Base-by-base conservation (phyloP, 1,140 invertebrate genomes). In the Drosophila malerkotliana region DNA sequence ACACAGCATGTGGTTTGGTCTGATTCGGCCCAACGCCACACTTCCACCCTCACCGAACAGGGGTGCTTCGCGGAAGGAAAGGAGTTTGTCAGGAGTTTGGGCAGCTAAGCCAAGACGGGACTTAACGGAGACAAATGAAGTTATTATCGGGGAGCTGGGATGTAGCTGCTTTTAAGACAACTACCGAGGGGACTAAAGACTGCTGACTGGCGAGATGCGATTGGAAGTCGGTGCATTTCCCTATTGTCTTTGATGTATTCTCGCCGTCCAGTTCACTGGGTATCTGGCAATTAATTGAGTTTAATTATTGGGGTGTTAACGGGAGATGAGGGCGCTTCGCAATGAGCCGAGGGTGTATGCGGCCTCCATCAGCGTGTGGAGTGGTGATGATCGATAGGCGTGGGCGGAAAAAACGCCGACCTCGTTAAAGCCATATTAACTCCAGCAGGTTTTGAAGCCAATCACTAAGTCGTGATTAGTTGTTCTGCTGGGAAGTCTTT, bases 111-210 rank as follows among this genome's bases (percentile, higher is more conserved):
- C 69, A 58, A 21, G 51, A 54, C 55, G 10, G 52, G 72, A 77
- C 79, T 88, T 79, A 88, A 77, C 75, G 72, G 75, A 88, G 83
- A 88, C 83, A 88, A 88, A 88, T 88, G 79, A 83, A 88, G 83
- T 83, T 88, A 78, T 88, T 88, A 77, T 71, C 79, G 59, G 67
- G 51, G 7, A 44, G 41, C 39, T 72, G 49, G 30, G n/a, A 37
- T 37, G 9, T 37, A 10, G 34, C 41, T 18, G 12, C 34, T 37
- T 63, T 51, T 37, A 18, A 37, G 66, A 56, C 18, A 55, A 26
- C 9, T 9, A 26, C 12, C 34, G 45, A 52, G 39, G 21, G 10
- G 21, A 32, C 12, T 14, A 14, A 41, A 15, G 41, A 8, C 41
- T 37, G 34, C 3, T 37, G 30, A n/a, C 24, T 26, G 34, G 18